phyloP scores from a whole-genome alignment of 2,888 invertebrate genomes.

The Trissolcus brochymenae region DNA sequence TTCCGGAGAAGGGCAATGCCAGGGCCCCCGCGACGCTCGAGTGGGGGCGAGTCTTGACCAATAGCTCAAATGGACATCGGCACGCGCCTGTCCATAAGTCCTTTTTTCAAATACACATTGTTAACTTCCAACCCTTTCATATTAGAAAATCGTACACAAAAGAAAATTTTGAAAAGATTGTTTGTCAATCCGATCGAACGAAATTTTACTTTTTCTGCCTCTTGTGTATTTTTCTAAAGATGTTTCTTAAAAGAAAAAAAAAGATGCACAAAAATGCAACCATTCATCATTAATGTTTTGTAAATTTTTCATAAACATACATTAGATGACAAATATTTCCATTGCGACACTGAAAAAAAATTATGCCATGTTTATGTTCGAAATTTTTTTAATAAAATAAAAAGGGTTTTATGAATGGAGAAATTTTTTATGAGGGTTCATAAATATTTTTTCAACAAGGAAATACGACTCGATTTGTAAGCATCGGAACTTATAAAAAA shows the following conservation, averaged over 20 bases:
- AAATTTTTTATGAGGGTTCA: too few relatives aligned
- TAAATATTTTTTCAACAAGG: too few relatives aligned
- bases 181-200: conserved; percentile 12
- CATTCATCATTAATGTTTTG: background rate
- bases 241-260: background rate
- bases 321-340: background rate
- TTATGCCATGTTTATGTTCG: too few relatives aligned
- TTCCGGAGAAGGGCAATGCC: conserved; percentile 4
- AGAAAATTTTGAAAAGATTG: conserved; percentile 17
- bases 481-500: too few relatives aligned
- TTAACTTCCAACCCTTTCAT: conserved; percentile 30
- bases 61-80: conserved; percentile 25
- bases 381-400: too few relatives aligned
- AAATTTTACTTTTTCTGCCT: conserved; percentile 5
- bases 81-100: conserved; percentile 26
- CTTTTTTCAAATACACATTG: conserved; percentile 27
- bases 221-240: background rate
- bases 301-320: background rate
- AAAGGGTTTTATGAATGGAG: too few relatives aligned
- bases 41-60: conserved; percentile 37
- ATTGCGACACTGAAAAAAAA: background rate
- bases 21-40: background rate
- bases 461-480: too few relatives aligned
- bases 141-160: conserved; percentile 13
- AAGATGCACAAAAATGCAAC: background rate